phyloP scores from a whole-genome alignment of 2,888 invertebrate species.

The Hylaea fasciaria region DNA sequence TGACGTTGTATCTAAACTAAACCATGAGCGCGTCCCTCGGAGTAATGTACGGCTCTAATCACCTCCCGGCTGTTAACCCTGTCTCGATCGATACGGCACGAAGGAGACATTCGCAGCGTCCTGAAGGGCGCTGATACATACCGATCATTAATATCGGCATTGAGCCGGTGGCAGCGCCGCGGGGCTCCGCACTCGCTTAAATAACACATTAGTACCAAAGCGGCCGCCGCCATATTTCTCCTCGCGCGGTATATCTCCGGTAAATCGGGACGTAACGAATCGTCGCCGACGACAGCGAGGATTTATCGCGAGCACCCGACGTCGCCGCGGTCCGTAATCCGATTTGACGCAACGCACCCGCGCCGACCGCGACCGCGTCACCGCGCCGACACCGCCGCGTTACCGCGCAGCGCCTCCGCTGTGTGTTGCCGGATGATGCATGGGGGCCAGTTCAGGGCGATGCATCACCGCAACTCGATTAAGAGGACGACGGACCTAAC shows the following conservation, averaged over 20 bases:
- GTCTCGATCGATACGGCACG: constrained; percentile 44
- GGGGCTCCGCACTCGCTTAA: constrained; percentile 73
- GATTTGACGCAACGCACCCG: constrained; percentile 61
- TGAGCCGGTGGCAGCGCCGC: constrained; percentile 75
- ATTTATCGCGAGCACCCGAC: constrained; percentile 79
- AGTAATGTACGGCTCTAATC: constrained; percentile 7
- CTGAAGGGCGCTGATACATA: constrained; percentile 68
- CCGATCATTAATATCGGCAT: constrained; percentile 76
- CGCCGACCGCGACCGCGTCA: constrained; percentile 14
- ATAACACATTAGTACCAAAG: constrained; percentile 81
- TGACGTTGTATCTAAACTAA: too few species aligned
- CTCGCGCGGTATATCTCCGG: constrained; percentile 66
- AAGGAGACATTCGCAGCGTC: constrained; percentile 67
- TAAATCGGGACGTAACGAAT: constrained; percentile 78
- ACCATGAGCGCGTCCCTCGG: too few species aligned
- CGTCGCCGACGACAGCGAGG: constrained; percentile 74
- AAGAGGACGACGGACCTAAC: constrained; percentile 9
- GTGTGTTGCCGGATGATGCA: constrained; percentile 19
- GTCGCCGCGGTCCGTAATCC: constrained; percentile 65
- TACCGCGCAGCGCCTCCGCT: constrained; percentile 7
- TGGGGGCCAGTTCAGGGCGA: constrained; percentile 12
- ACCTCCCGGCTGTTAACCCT: constrained; percentile 40
- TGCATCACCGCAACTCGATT: constrained; percentile 9
- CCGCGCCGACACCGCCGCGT: constrained; percentile 6
- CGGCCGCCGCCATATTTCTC: constrained; percentile 77